Conservation (phyloP, 53 echinoderm and acorn worm species). For the Crossaster papposus region DNA sequence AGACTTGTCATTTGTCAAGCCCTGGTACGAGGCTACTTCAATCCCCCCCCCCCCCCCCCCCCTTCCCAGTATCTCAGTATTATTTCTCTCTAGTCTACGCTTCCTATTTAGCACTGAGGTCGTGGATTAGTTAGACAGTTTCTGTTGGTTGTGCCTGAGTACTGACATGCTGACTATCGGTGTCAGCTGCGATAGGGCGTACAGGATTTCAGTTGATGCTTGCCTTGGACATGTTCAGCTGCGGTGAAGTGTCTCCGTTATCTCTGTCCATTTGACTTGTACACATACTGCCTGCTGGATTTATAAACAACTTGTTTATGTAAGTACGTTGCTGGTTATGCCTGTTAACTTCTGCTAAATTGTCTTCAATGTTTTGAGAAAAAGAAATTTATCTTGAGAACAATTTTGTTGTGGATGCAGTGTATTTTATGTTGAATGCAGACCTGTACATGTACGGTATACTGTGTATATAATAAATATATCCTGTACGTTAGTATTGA, state of each 20-base stretch:
- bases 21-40: conserved; percentile 46
- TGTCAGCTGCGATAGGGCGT: conserved; percentile 41
- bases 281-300: conserved; percentile 21
- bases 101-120: conserved; percentile 58
- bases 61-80: neutral
- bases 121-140: conserved; percentile 52
- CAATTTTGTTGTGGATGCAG: neutral
- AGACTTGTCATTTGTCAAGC: conserved; percentile 36
- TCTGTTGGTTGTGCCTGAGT: conserved; percentile 13
- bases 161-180: conserved; percentile 28
- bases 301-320: conserved; percentile 23
- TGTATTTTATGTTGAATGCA: neutral
- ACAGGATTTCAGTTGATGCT: conserved; percentile 2
- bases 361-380: neutral
- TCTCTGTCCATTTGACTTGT: neutral
- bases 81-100: conserved; percentile 8
- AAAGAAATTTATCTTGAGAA: too few relatives aligned
- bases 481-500: neutral
- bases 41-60: neutral
- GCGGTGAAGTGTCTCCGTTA: conserved; percentile 36
- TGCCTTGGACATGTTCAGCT: conserved; percentile 26
- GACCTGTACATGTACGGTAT: conserved; percentile 12
- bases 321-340: conserved; percentile 10
- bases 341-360: neutral
- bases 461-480: neutral